These are phyloP conservation scores for Eudyptes chrysolophus DNA, from an alignment of 2,113 vertebrate species.

Conservation along the genomic window DNA sequence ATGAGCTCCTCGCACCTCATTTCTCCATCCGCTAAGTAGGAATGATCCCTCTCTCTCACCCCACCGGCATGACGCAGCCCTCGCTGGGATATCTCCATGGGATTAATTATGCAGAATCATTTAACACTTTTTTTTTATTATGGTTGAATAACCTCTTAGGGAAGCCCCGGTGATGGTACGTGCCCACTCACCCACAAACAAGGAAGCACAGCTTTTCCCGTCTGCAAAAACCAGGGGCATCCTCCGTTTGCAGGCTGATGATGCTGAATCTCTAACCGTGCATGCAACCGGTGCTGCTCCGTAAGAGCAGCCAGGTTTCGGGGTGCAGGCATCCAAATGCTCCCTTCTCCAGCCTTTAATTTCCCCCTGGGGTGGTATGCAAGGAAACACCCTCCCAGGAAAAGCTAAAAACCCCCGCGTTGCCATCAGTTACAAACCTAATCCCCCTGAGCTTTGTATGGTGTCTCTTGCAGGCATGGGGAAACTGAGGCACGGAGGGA, in stretches of 20 bases:
- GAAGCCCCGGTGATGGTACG: neutral
- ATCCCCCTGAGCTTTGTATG: fast-evolving
- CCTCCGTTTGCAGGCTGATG: neutral
- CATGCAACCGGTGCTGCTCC: neutral
- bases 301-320: fast-evolving
- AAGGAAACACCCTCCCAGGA: neutral
- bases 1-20: neutral
- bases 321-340: neutral
- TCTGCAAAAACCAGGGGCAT: neutral
- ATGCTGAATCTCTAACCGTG: fast-evolving
- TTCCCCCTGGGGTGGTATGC: fast-evolving
- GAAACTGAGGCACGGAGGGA: neutral
- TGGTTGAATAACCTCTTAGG: neutral
- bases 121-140: neutral
- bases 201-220: neutral
- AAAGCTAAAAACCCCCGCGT: neutral
- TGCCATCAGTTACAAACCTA: neutral
- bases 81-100: neutral
- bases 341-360: neutral
- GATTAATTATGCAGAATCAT: neutral
- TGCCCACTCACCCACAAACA: neutral
- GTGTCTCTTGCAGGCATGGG: neutral
- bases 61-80: neutral
- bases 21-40: neutral
- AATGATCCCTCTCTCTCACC: neutral